Base-by-base conservation (phyloP, 2,888 invertebrate species). In the Pseudococcus viburni region DNA sequence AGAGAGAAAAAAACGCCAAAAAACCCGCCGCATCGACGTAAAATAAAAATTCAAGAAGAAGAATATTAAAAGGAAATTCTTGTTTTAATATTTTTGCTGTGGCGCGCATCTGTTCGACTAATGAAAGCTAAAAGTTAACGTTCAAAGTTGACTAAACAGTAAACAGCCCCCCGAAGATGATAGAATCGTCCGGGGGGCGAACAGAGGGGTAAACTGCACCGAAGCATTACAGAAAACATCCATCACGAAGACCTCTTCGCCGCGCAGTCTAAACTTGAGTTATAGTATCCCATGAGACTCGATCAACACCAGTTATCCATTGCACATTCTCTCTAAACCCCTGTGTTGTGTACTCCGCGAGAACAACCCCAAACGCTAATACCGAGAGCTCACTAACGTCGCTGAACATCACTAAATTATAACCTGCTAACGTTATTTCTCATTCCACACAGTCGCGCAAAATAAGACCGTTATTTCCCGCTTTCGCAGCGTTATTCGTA, bases 221-320 rank as follows among this genome's bases (percentile, higher is more conserved):
- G 73, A 87, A 87, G 87, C 80, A 73, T 87, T 87, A 87, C 51
- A 80, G 80, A 77, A 80, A 87, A 48, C 87, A 87, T 87, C 77
- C 87, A 87, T 87, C 87, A 87, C 87, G 87, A 55, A 22, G 51
- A 77, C 87, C 51, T 73, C 80, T 51, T 51, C 87, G 46, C 87
- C 87, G 87, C 80, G 55, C 77, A 22, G 42, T 80, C 77, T 87
- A 87, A 87, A 87, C 87, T 87, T 89, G 90, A 90, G 89, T 89
- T 90, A 90, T 89, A 89, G 89, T 89, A 88, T 89, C 90, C 89
- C 90, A 90, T 90, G 90, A 90, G 91, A 90, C 89, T 88, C 89
- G 89, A 89, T 89, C 91, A 91, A 92, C 92, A 92, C 92, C 91
- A 92, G 92, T 92, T 92, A 92, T 92, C 92, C 92, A 92, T 92